Evolutionary conservation across 2,113 vertebrate species (phyloP).

Genomic region (Alligator mississippiensis): DNA sequence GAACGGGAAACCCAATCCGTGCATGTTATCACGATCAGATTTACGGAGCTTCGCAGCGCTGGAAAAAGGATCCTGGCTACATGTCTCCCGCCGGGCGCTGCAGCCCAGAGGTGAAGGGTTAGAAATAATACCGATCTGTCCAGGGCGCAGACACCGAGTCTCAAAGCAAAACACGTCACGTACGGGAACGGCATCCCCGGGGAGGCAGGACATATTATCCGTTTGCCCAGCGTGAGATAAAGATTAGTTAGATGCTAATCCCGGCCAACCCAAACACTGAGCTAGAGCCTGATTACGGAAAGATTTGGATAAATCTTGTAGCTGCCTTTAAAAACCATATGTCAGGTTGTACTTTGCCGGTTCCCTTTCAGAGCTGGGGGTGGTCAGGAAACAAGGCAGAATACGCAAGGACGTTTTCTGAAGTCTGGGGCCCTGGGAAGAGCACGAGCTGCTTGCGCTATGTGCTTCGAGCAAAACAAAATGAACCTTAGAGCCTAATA

Average conservation of each 20-base stretch:
- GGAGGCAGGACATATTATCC: fast-evolving
- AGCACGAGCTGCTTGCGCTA: neutral
- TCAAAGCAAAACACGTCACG: too few species aligned
- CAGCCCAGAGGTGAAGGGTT: neutral
- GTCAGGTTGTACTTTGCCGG: neutral
- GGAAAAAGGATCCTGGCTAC: neutral
- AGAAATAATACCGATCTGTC: neutral
- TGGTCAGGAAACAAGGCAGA: neutral
- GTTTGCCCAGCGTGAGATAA: neutral
- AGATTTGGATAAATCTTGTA: neutral
- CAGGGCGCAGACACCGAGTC: fast-evolving
- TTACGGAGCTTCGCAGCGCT: neutral
- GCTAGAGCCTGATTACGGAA: neutral
- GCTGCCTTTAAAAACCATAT: neutral
- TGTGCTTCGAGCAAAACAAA: neutral
- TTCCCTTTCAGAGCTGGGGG: neutral
- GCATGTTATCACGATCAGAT: neutral
- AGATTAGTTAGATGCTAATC: neutral
- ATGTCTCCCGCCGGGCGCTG: neutral
- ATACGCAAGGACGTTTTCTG: neutral
- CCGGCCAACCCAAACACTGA: neutral
- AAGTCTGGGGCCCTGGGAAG: neutral
- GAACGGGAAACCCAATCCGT: neutral
- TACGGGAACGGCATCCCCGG: neutral
- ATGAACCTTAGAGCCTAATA: neutral